Base-by-base conservation (phyloP, 2,888 invertebrate species). In the Rhagium mordax region DNA sequence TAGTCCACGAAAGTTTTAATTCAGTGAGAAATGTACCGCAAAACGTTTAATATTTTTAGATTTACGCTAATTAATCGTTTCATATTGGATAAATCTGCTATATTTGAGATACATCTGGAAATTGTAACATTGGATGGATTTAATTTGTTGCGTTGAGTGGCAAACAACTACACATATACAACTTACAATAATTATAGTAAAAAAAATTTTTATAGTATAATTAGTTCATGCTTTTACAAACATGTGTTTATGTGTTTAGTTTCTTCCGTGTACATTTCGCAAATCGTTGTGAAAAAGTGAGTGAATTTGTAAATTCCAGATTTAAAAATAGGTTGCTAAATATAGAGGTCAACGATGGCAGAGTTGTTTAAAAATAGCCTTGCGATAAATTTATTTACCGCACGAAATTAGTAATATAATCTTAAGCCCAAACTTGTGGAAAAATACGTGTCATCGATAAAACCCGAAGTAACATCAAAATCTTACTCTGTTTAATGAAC, bases 1-100 rank as follows among this genome's bases (percentile, higher is more conserved):
- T 27, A 15, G 27, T 27, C 7, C 27, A 27, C n/a, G 24, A 15
- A 15, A n/a, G n/a, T 24, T 24, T 53, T 8, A 24, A 53, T n/a
- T 53, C 15, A 49, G 21, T 53, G 21, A 53, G 21, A 53, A 53
- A 13, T 24, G 27, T 6, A 57, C 27, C 15, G 6, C 21, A n/a
- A 55, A 55, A 57, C 15, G 27, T 24, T 7, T 27, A 57, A 57
- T 41, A 41, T 41, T 57, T 57, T 57, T 57, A 57, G 55, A 57
- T 57, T 57, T 57, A 27, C 0, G 24, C 21, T 55, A 21, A 55
- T n/a, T 55, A 33, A 0, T n/a, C n/a, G 5, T 13, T 13, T 3
- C 13, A 41, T 41, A 41, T n/a, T 41, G 41, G 41, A 13, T 4
- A 41, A 41, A 33, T n/a, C n/a, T 41, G 5, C 41, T 13, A 10